Evolutionary conservation across 2,888 invertebrate genomes (phyloP).

Genomic region (Eurytoma californica): DNA sequence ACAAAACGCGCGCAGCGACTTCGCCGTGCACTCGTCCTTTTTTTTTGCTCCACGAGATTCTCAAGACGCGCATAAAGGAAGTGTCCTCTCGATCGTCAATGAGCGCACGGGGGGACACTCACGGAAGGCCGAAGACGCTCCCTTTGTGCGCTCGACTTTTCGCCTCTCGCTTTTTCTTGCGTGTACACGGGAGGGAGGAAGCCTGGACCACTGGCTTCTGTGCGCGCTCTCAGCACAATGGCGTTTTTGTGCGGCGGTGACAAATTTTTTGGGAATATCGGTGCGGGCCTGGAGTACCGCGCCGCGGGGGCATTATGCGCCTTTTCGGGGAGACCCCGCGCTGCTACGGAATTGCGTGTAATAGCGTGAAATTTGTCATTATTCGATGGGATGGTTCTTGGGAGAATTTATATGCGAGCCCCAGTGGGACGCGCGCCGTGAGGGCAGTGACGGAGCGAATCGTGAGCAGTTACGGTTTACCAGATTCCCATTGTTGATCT

Average conservation of each 20-base stretch:
- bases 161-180: slow-evolving; percentile 9
- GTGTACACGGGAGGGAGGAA: not conserved
- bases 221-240: slow-evolving; percentile 25
- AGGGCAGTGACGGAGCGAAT: slow-evolving; percentile 32
- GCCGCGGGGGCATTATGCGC: not conserved
- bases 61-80: not conserved
- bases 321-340: not conserved
- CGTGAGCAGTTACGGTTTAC: slow-evolving; percentile 8
- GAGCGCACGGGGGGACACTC: not conserved
- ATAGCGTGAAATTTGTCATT: slow-evolving; percentile 47
- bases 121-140: not conserved
- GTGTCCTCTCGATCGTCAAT: slow-evolving; percentile 7
- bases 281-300: not conserved
- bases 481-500: not conserved
- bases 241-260: slow-evolving; percentile 13
- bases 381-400: slow-evolving; percentile 11
- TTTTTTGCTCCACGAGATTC: not conserved
- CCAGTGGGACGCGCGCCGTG: not conserved
- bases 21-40: not conserved
- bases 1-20: not conserved
- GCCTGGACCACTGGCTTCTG: slow-evolving; percentile 7
- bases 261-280: slow-evolving; percentile 10
- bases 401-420: slow-evolving; percentile 2
- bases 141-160: slow-evolving; percentile 15
- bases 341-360: slow-evolving; percentile 31